Evolutionary conservation across 2,797 vertebrate genomes (phyloP).

Genomic region (Nasua narica): DNA sequence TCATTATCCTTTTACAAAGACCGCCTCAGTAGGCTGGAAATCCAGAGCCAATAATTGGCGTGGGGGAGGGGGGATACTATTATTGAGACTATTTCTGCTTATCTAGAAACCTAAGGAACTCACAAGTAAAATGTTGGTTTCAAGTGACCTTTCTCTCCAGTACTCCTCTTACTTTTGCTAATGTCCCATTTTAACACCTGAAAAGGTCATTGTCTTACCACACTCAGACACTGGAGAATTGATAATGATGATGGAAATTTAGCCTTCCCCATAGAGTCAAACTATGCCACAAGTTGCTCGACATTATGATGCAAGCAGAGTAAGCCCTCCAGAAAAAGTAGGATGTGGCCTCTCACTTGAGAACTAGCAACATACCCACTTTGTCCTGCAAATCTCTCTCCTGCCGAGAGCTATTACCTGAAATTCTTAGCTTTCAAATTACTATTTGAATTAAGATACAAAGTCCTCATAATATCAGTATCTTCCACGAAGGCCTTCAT

Average conservation of each 20-base stretch:
- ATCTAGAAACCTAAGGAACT: constrained; percentile 4
- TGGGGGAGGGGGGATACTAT: not conserved
- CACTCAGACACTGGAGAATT: constrained; percentile 37
- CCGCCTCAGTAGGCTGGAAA: not conserved
- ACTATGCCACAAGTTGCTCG: not conserved
- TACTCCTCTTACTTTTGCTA: constrained; percentile 51
- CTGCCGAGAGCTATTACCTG: not conserved
- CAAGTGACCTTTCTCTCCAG: constrained; percentile 54
- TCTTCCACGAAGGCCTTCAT: not conserved
- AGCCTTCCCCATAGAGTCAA: not conserved
- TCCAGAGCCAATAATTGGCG: not conserved
- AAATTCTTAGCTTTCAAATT: not conserved
- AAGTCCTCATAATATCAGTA: not conserved
- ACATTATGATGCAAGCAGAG: not conserved
- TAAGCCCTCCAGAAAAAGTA: not conserved
- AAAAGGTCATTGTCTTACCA: constrained; percentile 63
- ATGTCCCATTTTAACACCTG: constrained; percentile 64
- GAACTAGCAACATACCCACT: not conserved
- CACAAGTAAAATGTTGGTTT: constrained; percentile 57
- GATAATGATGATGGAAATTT: constrained; percentile 48
- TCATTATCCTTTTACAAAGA: constrained; percentile 37
- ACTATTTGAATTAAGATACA: not conserved
- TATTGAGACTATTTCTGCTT: constrained; percentile 39
- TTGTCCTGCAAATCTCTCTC: constrained; percentile 14
- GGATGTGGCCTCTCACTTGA: not conserved